Evolutionary conservation across 2,888 invertebrate species (phyloP), one percentile per base, ranked within the genome.

Genomic region (Ectemnius lituratus): DNA sequence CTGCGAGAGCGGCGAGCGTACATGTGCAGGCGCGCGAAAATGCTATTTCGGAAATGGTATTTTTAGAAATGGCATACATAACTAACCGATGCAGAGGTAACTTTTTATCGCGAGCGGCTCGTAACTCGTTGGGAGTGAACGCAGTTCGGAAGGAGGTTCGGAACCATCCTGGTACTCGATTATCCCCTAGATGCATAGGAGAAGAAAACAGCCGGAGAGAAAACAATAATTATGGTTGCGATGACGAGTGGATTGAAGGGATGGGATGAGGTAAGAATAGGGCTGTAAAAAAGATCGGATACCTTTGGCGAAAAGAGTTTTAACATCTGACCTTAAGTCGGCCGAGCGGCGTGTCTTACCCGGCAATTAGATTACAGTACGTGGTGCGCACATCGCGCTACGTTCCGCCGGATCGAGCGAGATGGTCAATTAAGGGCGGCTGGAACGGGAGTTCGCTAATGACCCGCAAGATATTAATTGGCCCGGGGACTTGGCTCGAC

Each of bases 401-500:
- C 46, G 62, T 67, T 63, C 23, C 13, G 52, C 23, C 37, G 71
- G 64, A 73, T 67, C 69, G 75, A 73, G 67, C 62, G 69, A 76
- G 81, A 72, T 70, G 80, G 81, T 82, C 82, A 83, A 85, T 86
- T 85, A 84, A 78, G 81, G 79, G 65, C 79, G 70, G 67, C 64
- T 69, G 70, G 37, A 84, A 83, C 84, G 81, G 79, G 75, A 79
- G 79, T 77, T 77, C 67, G 78, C 83, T 82, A 86, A 87, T 85
- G 81, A 84, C 79, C 79, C 79, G 84, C 79, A 73, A 82, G 82
- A 84, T 85, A 87, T 85, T 85, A 83, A 87, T 87, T 86, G 80
- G 83, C 81, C 74, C 62, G 70, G 67, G 72, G 75, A 76, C 63
- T 73, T 67, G 60, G 59, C 62, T 67, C 67, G 71, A 62, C 69